Percentiles rank a stretch among this genome's conserved stretches.
phyloP scores from a whole-genome alignment of 2,888 invertebrate species.

The Philhelius pedissequus region DNA sequence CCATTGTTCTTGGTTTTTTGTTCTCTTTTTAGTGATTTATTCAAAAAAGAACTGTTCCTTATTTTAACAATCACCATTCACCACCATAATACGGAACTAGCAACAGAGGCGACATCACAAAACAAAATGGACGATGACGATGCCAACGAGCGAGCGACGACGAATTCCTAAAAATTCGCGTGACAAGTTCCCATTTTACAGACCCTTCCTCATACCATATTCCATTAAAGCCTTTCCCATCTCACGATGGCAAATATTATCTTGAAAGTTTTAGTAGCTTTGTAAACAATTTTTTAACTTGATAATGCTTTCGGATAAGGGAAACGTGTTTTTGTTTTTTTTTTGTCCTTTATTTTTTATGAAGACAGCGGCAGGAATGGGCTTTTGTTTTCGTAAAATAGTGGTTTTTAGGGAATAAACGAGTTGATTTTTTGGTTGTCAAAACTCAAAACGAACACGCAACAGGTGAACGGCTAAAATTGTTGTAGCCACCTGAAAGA shows the following conservation, averaged over 20 bases:
- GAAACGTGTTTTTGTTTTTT: background rate
- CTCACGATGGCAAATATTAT: constrained; percentile 38
- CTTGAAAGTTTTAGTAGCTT: constrained; percentile 64
- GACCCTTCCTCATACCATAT: background rate
- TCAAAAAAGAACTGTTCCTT: constrained; percentile 31
- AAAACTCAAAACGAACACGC: constrained; percentile 17
- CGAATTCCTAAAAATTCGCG: constrained; percentile 48
- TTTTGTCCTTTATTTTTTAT: background rate
- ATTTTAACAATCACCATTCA: background rate
- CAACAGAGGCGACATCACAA: too few relatives aligned
- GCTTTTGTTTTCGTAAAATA: constrained; percentile 11
- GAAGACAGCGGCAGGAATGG: background rate
- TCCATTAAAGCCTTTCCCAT: background rate
- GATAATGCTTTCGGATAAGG: constrained; percentile 51
- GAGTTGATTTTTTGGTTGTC: constrained; percentile 24
- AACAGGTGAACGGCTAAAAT: background rate
- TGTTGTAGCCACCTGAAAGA: background rate
- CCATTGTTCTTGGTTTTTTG: constrained; percentile 26
- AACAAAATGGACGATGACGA: background rate
- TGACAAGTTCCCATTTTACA: constrained; percentile 54
- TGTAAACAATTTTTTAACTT: constrained; percentile 65
- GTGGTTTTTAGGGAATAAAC: background rate
- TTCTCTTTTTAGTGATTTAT: constrained; percentile 33
- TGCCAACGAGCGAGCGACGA: background rate
- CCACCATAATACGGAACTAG: background rate